These are phyloP conservation scores for Polyodon spathula DNA, from an alignment of 2,113 vertebrate genomes.

Conservation along the genomic window DNA sequence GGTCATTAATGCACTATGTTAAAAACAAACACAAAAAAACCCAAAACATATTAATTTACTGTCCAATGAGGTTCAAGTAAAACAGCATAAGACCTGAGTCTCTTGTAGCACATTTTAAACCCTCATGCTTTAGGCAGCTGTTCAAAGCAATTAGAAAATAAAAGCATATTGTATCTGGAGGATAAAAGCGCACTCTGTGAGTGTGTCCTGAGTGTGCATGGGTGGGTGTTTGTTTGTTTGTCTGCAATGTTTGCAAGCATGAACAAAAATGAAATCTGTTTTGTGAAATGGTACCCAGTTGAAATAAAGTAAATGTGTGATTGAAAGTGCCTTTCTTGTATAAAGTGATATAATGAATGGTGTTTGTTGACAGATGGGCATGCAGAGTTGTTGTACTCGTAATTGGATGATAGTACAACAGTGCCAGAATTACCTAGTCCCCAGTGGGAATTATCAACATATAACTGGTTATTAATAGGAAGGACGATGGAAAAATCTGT, in stretches of 20 bases:
- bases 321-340: slow-evolving; percentile 47
- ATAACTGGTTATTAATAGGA: slow-evolving; percentile 12
- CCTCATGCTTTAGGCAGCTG: not conserved
- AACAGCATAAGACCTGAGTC: no score
- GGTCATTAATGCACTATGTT: no score
- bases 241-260: slow-evolving; percentile 24
- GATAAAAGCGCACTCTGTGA: not conserved
- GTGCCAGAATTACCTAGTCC: slow-evolving; percentile 45
- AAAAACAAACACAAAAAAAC: no score
- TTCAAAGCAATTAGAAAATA: slow-evolving; percentile 10
- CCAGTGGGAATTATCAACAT: slow-evolving; percentile 21
- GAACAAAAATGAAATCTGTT: slow-evolving; percentile 39
- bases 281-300: slow-evolving; percentile 40
- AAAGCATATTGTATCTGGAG: slow-evolving; percentile 4
- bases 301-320: slow-evolving; percentile 49
- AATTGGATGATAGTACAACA: slow-evolving; percentile 50
- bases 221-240: slow-evolving; percentile 7
- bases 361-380: slow-evolving; percentile 54
- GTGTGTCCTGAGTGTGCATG: slow-evolving; percentile 7
- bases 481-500: not conserved
- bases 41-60: no score
- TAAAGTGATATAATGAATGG: slow-evolving; percentile 27
- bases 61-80: no score
- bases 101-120: no score
- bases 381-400: slow-evolving; percentile 39